Conservation (phyloP, 2,888 invertebrate species). For the Protodeltote pygarga region DNA sequence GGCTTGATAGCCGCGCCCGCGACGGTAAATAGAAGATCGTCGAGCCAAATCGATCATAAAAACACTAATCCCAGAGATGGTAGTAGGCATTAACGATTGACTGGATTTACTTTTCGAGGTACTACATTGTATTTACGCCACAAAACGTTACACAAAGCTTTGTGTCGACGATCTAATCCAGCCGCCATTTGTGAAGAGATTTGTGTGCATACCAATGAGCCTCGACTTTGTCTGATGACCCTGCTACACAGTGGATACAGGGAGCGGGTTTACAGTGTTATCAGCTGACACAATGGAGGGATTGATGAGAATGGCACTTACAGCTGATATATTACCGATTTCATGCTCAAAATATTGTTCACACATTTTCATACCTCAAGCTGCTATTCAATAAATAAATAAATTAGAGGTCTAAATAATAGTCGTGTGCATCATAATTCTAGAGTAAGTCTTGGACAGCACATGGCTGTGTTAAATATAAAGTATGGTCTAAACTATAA, state of each 20-base stretch:
- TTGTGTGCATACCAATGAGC: slow-evolving; percentile 36
- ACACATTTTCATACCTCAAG: background rate
- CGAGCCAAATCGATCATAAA: slow-evolving; percentile 12
- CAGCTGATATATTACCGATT: slow-evolving; percentile 58
- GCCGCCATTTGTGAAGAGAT: slow-evolving; percentile 46
- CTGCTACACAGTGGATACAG: slow-evolving; percentile 49
- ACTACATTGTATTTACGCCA: slow-evolving; percentile 27
- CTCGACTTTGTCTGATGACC: slow-evolving; percentile 45
- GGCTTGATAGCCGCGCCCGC: slow-evolving; percentile 17
- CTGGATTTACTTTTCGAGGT: slow-evolving; percentile 19
- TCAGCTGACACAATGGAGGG: slow-evolving; percentile 60
- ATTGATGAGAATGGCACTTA: slow-evolving; percentile 60
- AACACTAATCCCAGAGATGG: slow-evolving; percentile 3
- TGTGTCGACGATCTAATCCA: slow-evolving; percentile 39
- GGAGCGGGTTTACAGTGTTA: slow-evolving; percentile 51
- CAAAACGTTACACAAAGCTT: slow-evolving; percentile 40
- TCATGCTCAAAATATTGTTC: slow-evolving; percentile 1
- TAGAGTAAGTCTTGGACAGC: too few relatives aligned
- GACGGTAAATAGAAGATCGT: slow-evolving; percentile 14
- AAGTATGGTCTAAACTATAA: too few relatives aligned
- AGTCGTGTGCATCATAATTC: too few relatives aligned
- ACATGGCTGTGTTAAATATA: too few relatives aligned
- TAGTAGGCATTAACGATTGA: slow-evolving; percentile 8
- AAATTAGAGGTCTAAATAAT: too few relatives aligned
- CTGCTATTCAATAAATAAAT: too few relatives aligned